Percentiles rank a stretch among this genome's conserved stretches.
Evolutionary conservation across 2,113 vertebrate genomes (phyloP).

Genomic region (Uropsilus gracilis): DNA sequence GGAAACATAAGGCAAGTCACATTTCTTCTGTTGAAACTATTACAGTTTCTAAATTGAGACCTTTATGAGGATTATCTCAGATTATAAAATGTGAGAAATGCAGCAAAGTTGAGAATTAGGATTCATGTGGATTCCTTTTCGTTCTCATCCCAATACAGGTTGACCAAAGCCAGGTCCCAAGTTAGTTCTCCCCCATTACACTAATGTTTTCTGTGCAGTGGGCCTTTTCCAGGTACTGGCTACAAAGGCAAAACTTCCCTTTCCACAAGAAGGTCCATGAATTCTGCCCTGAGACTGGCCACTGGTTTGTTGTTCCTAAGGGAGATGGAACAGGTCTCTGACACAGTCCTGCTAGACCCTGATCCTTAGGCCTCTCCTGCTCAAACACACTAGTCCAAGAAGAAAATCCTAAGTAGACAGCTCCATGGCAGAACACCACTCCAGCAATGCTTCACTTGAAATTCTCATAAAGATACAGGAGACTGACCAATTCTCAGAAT

Average conservation of each 20-base stretch:
- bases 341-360: background rate
- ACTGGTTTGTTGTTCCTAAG: background rate
- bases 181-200: too few relatives aligned
- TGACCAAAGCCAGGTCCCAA: background rate
- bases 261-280: background rate
- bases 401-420: background rate
- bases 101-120: too few relatives aligned
- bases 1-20: background rate
- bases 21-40: background rate
- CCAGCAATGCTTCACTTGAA: rapidly evolving
- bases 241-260: background rate
- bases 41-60: background rate
- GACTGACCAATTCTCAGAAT: background rate
- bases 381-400: background rate
- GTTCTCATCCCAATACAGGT: rapidly evolving
- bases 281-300: background rate
- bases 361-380: rapidly evolving
- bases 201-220: background rate
- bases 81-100: background rate
- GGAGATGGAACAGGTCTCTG: background rate
- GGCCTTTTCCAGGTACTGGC: background rate
- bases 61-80: background rate
- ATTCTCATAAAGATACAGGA: background rate
- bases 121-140: background rate
- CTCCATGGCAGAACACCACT: background rate